Evolutionary conservation across 1,140 invertebrate species (phyloP), one percentile per base, ranked within the genome.

Genomic region (Calliphora vicina): DNA sequence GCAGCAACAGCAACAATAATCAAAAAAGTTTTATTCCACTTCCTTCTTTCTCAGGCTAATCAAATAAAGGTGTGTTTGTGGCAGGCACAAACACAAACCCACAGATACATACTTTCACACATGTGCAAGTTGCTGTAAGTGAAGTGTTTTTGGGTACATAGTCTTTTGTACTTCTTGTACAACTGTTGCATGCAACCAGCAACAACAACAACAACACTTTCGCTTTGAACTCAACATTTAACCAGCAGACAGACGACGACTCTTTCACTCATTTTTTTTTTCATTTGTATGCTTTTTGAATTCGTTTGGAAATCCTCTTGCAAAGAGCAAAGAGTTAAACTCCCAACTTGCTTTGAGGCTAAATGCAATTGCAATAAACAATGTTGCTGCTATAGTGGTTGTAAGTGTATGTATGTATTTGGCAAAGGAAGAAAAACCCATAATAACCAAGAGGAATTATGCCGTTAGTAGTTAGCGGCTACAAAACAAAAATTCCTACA

Each of bases 401-500:
- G 42, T 43, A 43, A 6, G 42, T 43, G 12, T n/a, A 15, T 17
- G 45, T 50, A 50, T 15, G 45, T 50, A 50, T 50, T 50, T 74
- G 6, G 72, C 72, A 78, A 23, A 78, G 74, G 9, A 43, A 2
- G 57, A 67, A 23, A 67, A 17, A 57, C 5, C 50, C 50, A 57
- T n/a, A 57, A 67, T 2, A 67, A 67, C 20, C 61, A 23, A 23
- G 61, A 67, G 61, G 10, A 23, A 25, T 20, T 23, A 78, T 78
- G 74, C 74, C 74, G 74, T 78, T 78, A 78, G 35, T 78, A 43
- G 29, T 78, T 78, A 45, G 74, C 74, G 74, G 74, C 74, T 29
- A 73, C 42, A 35, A 15, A 76, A 35, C n/a, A n/a, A 35, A 35
- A 74, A n/a, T 74, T 9, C 15, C 72, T n/a, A 5, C 80, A 50